Percentiles rank a stretch among this genome's conserved stretches.
Evolutionary conservation across 2,113 vertebrate genomes (phyloP).

Genomic region (Coptodon rendalli): DNA sequence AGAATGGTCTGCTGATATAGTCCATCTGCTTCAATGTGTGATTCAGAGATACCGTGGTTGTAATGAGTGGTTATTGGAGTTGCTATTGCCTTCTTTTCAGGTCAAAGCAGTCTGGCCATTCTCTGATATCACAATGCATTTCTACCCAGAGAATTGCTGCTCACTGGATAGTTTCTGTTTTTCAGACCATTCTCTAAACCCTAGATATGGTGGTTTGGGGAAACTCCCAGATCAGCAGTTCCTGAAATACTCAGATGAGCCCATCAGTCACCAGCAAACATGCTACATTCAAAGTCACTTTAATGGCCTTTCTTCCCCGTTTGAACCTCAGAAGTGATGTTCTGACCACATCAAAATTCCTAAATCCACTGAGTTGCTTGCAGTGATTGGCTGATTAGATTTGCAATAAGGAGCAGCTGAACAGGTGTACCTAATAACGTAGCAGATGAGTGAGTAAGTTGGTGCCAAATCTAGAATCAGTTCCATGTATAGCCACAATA

Average conservation of each 20-base stretch:
- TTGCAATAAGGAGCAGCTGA: neutral
- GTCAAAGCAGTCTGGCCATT: neutral
- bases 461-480: neutral
- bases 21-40: neutral
- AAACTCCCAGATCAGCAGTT: neutral
- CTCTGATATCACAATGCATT: neutral
- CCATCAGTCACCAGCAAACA: neutral
- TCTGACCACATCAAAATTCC: neutral
- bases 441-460: neutral
- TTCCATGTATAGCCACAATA: neutral
- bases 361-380: neutral
- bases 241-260: fast-evolving
- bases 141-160: neutral
- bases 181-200: neutral
- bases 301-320: neutral
- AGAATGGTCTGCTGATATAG: neutral
- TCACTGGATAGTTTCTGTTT: neutral
- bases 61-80: neutral
- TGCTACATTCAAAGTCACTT: neutral
- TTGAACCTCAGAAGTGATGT: neutral
- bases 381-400: neutral
- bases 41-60: neutral
- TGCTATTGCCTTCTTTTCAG: neutral
- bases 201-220: neutral
- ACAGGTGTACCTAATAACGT: neutral